Percentiles rank a stretch among this genome's conserved stretches.
Conservation (phyloP, 1,140 invertebrate genomes). For the Homalodisca vitripennis region DNA sequence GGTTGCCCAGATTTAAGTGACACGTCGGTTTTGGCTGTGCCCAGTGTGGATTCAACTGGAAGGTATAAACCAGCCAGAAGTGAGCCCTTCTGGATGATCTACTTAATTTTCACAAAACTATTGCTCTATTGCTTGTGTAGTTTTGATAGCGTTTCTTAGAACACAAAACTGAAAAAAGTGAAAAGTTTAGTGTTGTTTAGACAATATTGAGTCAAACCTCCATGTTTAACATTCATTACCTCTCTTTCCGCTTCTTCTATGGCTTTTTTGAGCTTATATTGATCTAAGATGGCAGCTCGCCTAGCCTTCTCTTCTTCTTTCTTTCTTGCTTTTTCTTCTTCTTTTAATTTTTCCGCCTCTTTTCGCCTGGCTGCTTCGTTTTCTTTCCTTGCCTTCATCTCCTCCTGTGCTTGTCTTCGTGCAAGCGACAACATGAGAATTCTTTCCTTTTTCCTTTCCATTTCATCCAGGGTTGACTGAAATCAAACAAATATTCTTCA, state of each 20-base stretch:
- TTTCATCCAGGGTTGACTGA: conserved; percentile 80
- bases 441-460: conserved; percentile 86
- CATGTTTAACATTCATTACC: conserved; percentile 57
- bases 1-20: too few species aligned
- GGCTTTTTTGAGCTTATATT: conserved; percentile 93
- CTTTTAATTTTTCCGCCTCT: conserved; percentile 78
- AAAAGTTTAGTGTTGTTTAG: too few species aligned
- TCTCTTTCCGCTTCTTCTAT: conserved; percentile 89
- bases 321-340: conserved; percentile 80
- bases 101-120: too few species aligned
- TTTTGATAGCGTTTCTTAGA: too few species aligned
- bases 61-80: too few species aligned
- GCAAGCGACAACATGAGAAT: conserved; percentile 85
- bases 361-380: conserved; percentile 74
- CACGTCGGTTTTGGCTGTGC: too few species aligned
- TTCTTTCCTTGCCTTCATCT: conserved; percentile 79
- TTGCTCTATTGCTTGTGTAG: too few species aligned
- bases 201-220: too few species aligned
- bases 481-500: too few species aligned
- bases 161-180: too few species aligned
- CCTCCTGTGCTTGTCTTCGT: conserved; percentile 85
- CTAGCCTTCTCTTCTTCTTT: conserved; percentile 89
- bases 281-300: conserved; percentile 85
- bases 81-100: too few species aligned
- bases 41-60: too few species aligned